Base-by-base conservation (phyloP, 2,797 vertebrate genomes). In the Antrozous pallidus region DNA sequence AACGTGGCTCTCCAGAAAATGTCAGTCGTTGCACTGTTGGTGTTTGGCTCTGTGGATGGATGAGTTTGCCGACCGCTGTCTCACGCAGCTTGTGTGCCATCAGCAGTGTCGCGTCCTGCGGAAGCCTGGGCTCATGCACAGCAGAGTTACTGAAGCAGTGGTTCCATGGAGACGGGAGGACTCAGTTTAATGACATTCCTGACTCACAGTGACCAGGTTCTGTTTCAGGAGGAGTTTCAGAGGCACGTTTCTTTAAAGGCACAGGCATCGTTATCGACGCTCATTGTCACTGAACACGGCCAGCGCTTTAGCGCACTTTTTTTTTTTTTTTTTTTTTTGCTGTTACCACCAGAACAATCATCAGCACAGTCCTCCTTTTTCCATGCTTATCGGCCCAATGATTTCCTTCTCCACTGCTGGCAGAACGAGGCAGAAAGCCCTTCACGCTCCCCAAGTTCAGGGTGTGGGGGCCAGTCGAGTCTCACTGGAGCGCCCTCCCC, bases 381-480 rank as follows among this genome's bases (percentile, higher is more conserved):
- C 67, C n/a, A 31, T 14, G 84, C 24, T 56, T 28, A 31, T 56
- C 47, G 56, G 42, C 71, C 56, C 38, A 49, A 40, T 81, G 31
- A 65, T 83, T 83, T 80, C 86, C 56, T 63, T n/a, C 11, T 36
- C 31, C 26, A 4, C 49, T 31, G n/a, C 75, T 80, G 54, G 45
- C 36, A 71, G 71, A 93, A 69, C 26, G 63, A 54, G 17, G 45
- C 56, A 40, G 31, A 90, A 78, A 70, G 31, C 24, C 54, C 56
- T 69, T 49, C 61, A 38, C 63, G 49, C 11, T 12, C 22, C n/a
- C 18, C 49, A 3, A 8, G 24, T 10, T 63, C 31, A 8, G 14
- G 47, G 6, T n/a, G 14, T 63, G 85, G 0, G 0, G 2, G 0
- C 38, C 17, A 6, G 2, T 11, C 3, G 14, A 9, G 40, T 49